Percentiles rank a stretch among this genome's conserved stretches.
Conservation (phyloP, 2,797 vertebrate species). For the Apogon talboti region DNA sequence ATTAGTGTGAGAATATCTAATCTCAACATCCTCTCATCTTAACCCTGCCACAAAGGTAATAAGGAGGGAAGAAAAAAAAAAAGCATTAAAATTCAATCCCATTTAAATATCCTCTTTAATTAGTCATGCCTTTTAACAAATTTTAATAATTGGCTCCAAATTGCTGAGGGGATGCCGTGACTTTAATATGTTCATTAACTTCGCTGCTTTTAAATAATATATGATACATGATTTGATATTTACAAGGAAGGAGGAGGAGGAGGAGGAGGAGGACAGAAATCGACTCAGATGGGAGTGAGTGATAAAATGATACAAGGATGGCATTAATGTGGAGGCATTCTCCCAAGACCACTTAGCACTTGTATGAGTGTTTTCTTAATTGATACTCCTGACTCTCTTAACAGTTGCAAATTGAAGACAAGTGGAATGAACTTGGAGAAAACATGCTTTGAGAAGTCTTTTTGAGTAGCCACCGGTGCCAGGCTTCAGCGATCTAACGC, state of each 20-base stretch:
- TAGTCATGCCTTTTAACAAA: conserved; percentile 89
- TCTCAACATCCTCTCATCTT: conserved; percentile 87
- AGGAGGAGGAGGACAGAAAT: conserved; percentile 54
- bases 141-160: conserved; percentile 87
- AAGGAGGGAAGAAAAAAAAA: conserved; percentile 63
- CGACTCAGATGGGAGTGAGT: conserved; percentile 55
- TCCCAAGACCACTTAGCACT: conserved; percentile 74
- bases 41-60: conserved; percentile 87
- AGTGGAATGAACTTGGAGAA: conserved; percentile 33
- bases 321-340: conserved; percentile 60
- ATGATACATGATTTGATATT: conserved; percentile 82
- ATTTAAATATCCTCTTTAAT: conserved; percentile 89
- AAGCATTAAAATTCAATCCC: conserved; percentile 88
- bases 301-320: conserved; percentile 56
- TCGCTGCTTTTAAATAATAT: conserved; percentile 84
- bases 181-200: conserved; percentile 85
- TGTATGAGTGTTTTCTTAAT: conserved; percentile 74
- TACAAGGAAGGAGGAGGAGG: conserved; percentile 67
- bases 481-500: conserved; percentile 68
- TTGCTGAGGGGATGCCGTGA: conserved; percentile 80
- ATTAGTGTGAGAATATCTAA: conserved; percentile 90
- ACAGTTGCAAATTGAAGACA: conserved; percentile 46
- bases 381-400: conserved; percentile 57
- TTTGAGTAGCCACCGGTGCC: conserved; percentile 50
- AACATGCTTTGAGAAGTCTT: conserved; percentile 45